Conservation (phyloP, 1,140 invertebrate species). For the Parasteatoda tepidariorum region DNA sequence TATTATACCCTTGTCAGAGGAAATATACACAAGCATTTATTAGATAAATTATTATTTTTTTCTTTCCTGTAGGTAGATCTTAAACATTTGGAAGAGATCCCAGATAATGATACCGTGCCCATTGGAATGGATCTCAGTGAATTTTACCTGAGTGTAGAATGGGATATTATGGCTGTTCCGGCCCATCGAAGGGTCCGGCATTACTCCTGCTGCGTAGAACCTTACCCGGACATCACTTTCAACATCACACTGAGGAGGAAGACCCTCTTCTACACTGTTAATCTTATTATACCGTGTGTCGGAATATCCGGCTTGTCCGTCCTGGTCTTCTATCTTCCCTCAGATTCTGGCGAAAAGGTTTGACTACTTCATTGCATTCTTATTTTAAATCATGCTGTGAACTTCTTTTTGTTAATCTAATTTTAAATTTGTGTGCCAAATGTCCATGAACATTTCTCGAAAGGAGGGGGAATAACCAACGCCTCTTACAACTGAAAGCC, state of each 20-base stretch:
- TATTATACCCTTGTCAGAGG: no score
- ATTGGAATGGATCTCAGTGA: constrained; percentile 92
- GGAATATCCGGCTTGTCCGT: constrained; percentile 97
- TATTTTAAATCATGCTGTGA: no score
- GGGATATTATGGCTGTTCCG: constrained; percentile 93
- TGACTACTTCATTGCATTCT: no score
- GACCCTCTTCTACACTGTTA: constrained; percentile 95
- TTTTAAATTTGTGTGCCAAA: no score
- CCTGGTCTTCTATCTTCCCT: constrained; percentile 98
- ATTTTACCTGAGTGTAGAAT: constrained; percentile 97
- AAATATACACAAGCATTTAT: no score
- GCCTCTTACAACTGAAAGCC: no score
- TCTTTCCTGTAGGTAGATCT: constrained; percentile 86
- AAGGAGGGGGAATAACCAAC: no score
- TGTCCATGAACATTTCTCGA: no score
- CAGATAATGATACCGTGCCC: constrained; percentile 78
- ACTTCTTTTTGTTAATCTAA: no score
- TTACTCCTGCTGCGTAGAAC: constrained; percentile 82
- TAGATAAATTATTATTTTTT: no score
- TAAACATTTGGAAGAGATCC: constrained; percentile 83
- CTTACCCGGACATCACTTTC: constrained; percentile 87
- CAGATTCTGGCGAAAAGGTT: constrained; percentile 97
- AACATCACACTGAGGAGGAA: constrained; percentile 95
- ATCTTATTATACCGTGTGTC: constrained; percentile 94
- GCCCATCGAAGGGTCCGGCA: constrained; percentile 88